Evolutionary conservation across 2,113 vertebrate species (phyloP).

Genomic region (Corythornis vintsioides): DNA sequence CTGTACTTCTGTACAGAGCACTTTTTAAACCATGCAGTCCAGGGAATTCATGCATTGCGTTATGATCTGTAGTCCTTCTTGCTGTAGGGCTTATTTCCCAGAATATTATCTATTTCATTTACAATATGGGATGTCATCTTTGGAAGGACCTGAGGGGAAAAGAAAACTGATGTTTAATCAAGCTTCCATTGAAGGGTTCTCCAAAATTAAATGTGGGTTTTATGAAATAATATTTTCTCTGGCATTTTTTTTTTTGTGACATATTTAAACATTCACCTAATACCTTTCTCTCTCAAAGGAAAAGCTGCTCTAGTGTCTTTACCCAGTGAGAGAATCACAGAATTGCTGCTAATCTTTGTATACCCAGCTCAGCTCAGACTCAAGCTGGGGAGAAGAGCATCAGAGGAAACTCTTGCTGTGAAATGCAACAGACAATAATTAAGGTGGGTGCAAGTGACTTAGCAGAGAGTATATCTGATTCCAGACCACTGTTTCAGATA

Average conservation of each 20-base stretch:
- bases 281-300: background rate
- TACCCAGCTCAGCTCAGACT: background rate
- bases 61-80: slow-evolving; percentile 98
- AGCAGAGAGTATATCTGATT: background rate
- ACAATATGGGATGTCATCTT: slow-evolving; percentile 97
- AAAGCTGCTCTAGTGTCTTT: background rate
- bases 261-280: background rate
- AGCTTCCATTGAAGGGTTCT: background rate
- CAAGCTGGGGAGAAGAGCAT: background rate
- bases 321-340: background rate
- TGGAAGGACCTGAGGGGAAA: slow-evolving; percentile 87
- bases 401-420: background rate
- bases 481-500: fast-evolving
- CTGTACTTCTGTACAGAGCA: slow-evolving; percentile 58
- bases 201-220: background rate
- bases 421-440: background rate
- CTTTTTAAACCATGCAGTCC: slow-evolving; percentile 73
- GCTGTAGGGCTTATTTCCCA: slow-evolving; percentile 94
- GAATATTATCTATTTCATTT: slow-evolving; percentile 93
- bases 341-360: background rate
- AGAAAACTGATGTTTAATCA: background rate
- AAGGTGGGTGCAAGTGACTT: fast-evolving
- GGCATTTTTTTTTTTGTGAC: background rate
- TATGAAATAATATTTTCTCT: background rate
- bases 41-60: slow-evolving; percentile 67